These are phyloP conservation scores for Ptychadena robeensis DNA, from an alignment of 2,797 vertebrate species.

Conservation along the genomic window DNA sequence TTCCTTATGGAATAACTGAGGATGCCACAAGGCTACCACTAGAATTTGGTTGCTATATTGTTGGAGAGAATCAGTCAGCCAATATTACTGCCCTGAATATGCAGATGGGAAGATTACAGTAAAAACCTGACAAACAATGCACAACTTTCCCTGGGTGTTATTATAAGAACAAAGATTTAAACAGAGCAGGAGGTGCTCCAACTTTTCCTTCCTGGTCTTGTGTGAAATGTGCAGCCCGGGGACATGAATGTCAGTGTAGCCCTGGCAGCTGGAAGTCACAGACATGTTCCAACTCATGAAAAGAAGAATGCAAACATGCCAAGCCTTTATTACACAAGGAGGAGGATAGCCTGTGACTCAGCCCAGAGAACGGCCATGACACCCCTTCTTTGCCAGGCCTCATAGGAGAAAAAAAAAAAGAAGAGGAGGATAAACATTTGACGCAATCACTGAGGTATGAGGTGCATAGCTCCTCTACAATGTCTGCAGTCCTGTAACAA, in stretches of 20 bases:
- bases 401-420: background rate
- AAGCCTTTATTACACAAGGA: background rate
- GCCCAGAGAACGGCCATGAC: background rate
- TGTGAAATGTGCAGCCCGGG: conserved; percentile 7
- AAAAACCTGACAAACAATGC: background rate
- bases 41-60: background rate
- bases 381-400: background rate
- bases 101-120: background rate
- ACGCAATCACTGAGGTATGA: too few species aligned
- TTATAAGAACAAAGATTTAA: background rate
- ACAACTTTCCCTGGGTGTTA: background rate
- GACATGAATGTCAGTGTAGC: conserved; percentile 5
- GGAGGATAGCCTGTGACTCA: background rate
- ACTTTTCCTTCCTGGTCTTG: background rate
- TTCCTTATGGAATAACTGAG: too few species aligned
- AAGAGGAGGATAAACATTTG: background rate
- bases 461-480: too few species aligned
- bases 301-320: conserved; percentile 20
- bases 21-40: background rate
- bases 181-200: background rate
- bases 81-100: background rate
- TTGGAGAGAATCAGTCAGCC: background rate
- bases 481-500: too few species aligned
- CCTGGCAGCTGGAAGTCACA: conserved; percentile 21
- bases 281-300: conserved; percentile 34